Evolutionary conservation across 2,113 vertebrate species (phyloP).

Genomic region (Sardina pilchardus): DNA sequence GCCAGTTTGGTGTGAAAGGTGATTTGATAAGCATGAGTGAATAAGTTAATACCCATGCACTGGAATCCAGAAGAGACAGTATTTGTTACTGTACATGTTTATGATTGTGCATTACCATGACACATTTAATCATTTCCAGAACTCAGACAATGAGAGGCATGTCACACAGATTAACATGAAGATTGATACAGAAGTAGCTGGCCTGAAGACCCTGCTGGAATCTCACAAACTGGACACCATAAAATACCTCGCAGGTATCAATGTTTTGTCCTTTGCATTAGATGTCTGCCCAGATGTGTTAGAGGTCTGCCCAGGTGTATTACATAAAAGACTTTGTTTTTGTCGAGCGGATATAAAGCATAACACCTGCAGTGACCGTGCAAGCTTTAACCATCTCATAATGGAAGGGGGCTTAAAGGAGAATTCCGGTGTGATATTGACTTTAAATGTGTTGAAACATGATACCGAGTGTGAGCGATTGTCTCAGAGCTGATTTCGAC

Average conservation of each 20-base stretch:
- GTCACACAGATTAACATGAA: constrained; percentile 89
- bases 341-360: no score
- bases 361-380: not conserved
- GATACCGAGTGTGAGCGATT: no score
- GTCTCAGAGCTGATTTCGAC: no score
- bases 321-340: not conserved
- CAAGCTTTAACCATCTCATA: not conserved
- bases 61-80: not conserved
- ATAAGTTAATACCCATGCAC: not conserved
- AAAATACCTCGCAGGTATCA: constrained; percentile 97
- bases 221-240: constrained; percentile 95
- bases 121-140: constrained; percentile 67
- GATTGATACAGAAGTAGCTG: constrained; percentile 94
- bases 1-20: not conserved
- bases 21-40: not conserved
- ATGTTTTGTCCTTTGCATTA: constrained; percentile 22
- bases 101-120: not conserved
- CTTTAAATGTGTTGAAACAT: no score
- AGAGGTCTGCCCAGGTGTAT: not conserved
- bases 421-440: no score
- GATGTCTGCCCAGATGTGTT: not conserved
- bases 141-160: constrained; percentile 84
- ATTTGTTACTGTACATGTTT: not conserved
- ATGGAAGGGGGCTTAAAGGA: not conserved
- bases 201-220: constrained; percentile 94